Evolutionary conservation across 30 jellyfish, hydroid and myxozoan genomes (phyloP).

Genomic region (Phacellophora camtschatica): DNA sequence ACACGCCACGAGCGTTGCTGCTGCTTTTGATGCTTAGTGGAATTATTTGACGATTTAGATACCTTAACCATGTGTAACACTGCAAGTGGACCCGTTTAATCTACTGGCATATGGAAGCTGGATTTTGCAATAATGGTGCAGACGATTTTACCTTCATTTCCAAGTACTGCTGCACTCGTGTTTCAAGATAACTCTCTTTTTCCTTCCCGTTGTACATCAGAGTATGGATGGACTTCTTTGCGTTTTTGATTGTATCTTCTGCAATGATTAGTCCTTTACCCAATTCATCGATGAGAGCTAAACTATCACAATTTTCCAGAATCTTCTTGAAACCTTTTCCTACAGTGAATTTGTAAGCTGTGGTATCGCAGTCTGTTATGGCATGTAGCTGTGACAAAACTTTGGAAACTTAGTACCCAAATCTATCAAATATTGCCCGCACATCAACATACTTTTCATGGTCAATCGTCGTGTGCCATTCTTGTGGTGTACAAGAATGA

Average conservation of each 20-base stretch:
- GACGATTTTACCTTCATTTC: conserved; percentile 3
- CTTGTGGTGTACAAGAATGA: not conserved
- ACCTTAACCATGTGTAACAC: not conserved
- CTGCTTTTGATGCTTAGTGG: not conserved
- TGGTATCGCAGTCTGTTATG: not conserved
- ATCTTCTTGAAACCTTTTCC: not conserved
- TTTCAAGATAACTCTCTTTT: not conserved
- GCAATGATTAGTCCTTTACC: not conserved
- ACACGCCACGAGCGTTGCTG: too few species aligned
- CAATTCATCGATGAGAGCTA: not conserved
- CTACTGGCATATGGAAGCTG: not conserved
- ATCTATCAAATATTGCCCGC: not conserved
- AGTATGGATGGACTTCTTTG: not conserved
- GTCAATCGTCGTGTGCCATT: not conserved
- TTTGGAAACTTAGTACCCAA: not conserved
- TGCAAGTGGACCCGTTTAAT: conserved; percentile 11
- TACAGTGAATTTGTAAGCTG: not conserved
- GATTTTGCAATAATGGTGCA: conserved; percentile 9
- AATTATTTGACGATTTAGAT: not conserved
- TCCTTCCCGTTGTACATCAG: not conserved
- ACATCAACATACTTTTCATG: conserved; percentile 1
- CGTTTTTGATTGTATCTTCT: not conserved
- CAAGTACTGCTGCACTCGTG: not conserved
- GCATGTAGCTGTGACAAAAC: not conserved
- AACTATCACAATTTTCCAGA: not conserved